Evolutionary conservation across 2,888 invertebrate genomes (phyloP).

Genomic region (Strigamia crassipes): DNA sequence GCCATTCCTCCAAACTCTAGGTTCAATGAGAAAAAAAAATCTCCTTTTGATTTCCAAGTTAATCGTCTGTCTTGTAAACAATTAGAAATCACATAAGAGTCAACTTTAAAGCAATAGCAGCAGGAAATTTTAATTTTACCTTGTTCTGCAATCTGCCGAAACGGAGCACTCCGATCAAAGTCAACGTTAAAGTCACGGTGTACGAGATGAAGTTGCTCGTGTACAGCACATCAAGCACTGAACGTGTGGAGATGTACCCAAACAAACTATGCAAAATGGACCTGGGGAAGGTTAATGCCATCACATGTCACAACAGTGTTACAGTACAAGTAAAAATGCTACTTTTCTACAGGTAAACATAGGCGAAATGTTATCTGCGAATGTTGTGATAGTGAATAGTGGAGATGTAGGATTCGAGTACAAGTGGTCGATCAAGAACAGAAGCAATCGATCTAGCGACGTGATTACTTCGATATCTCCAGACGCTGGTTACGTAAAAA

Average conservation of each 20-base stretch:
- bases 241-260: not conserved
- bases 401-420: not conserved
- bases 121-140: not conserved
- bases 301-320: too few species aligned
- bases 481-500: not conserved
- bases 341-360: not conserved
- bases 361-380: not conserved
- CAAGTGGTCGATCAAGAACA: not conserved
- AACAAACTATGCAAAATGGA: not conserved
- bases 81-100: not conserved
- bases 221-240: not conserved
- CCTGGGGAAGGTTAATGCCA: not conserved
- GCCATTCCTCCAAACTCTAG: not conserved
- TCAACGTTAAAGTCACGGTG: not conserved
- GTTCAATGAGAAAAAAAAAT: not conserved
- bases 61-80: not conserved
- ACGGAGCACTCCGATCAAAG: not conserved
- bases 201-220: not conserved
- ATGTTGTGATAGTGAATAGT: not conserved
- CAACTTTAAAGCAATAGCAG: not conserved
- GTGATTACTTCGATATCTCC: not conserved
- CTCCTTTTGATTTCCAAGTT: not conserved
- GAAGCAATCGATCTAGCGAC: not conserved
- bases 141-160: not conserved
- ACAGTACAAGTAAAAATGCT: not conserved